Percentiles rank a stretch among this genome's conserved stretches.
phyloP scores from a whole-genome alignment of 1,140 invertebrate genomes.

The Drosophila teissieri region DNA sequence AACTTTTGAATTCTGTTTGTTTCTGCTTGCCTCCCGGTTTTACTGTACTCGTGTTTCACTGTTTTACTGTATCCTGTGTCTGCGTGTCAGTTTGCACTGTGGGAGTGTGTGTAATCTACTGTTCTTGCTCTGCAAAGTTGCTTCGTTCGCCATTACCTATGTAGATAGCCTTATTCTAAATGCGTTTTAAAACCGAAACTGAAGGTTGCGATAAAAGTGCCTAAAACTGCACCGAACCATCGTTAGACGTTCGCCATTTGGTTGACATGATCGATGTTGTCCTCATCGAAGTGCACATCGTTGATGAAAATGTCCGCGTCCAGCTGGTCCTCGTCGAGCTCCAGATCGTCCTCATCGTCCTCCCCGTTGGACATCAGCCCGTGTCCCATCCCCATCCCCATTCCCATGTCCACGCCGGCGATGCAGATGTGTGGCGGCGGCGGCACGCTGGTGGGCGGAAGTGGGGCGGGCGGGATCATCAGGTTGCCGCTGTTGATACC shows the following conservation, averaged over 20 bases:
- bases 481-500: constrained; percentile 81
- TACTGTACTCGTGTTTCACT: constrained; percentile 33
- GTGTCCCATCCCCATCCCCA: constrained; percentile 66
- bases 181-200: constrained; percentile 71
- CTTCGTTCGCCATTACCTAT: constrained; percentile 38
- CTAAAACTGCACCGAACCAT: constrained; percentile 52
- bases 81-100: constrained; percentile 18
- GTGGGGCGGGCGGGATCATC: constrained; percentile 81
- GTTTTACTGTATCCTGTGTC: constrained; percentile 23
- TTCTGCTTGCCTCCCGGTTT: constrained; percentile 23
- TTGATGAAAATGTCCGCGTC: constrained; percentile 80
- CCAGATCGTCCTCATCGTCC: constrained; percentile 78
- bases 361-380: constrained; percentile 72
- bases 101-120: constrained; percentile 26
- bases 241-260: constrained; percentile 84
- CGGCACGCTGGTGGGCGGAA: constrained; percentile 81
- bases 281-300: constrained; percentile 83
- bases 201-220: constrained; percentile 73
- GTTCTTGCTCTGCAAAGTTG: constrained; percentile 52
- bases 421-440: constrained; percentile 83
- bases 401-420: constrained; percentile 69
- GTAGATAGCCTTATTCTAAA: constrained; percentile 61
- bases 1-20: constrained; percentile 75
- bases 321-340: constrained; percentile 71
- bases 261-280: constrained; percentile 78